Percentiles rank a stretch among this genome's conserved stretches.
Evolutionary conservation across 2,113 vertebrate species (phyloP).

Genomic region (Falco punctatus): DNA sequence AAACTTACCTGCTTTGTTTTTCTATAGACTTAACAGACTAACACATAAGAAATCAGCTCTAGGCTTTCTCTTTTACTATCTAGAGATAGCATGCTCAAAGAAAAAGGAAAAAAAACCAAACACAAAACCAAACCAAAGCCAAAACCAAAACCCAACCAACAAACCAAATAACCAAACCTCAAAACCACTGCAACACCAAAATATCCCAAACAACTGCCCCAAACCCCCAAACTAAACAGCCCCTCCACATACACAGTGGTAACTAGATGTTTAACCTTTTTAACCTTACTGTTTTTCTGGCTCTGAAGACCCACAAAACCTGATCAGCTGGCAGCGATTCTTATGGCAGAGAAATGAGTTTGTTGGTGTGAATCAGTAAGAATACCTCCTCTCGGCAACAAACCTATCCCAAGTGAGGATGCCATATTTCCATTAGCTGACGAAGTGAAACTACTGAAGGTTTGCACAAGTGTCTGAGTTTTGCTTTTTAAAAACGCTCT

Average conservation of each 20-base stretch:
- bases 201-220: neutral
- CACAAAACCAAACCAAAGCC: neutral
- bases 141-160: neutral
- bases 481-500: neutral
- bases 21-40: neutral
- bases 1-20: neutral
- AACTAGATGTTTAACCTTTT: neutral
- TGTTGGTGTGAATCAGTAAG: neutral
- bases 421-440: neutral
- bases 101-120: neutral
- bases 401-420: neutral
- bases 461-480: neutral
- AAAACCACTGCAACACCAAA: neutral
- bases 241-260: accelerated
- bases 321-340: neutral
- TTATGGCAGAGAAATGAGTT: neutral
- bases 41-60: neutral
- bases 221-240: neutral
- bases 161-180: neutral
- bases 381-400: neutral
- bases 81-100: neutral
- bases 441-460: neutral
- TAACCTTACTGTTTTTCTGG: neutral
- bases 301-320: neutral
- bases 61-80: neutral